Evolutionary conservation across 2,888 invertebrate species (phyloP).

Genomic region (Horisme vitalbata): DNA sequence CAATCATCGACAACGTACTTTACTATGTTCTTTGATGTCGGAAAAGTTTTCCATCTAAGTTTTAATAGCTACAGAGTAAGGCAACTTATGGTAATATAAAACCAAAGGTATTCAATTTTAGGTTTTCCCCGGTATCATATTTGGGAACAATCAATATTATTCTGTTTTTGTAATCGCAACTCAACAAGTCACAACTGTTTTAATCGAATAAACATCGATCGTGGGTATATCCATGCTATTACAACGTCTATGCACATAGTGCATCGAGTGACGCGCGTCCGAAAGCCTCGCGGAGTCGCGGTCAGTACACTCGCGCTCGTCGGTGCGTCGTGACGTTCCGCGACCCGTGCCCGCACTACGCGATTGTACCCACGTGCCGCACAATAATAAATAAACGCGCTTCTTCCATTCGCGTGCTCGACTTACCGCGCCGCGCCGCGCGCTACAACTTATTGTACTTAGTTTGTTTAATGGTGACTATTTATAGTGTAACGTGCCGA

Average conservation of each 20-base stretch:
- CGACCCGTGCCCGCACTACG: conserved; percentile 34
- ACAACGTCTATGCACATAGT: conserved; percentile 66
- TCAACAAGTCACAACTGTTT: conserved; percentile 10
- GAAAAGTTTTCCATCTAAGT: too few relatives aligned
- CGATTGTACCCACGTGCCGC: conserved; percentile 60
- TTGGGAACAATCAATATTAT: too few relatives aligned
- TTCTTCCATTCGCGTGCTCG: conserved; percentile 27
- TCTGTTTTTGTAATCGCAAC: conserved; percentile 7
- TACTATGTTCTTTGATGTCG: too few relatives aligned
- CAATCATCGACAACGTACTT: too few relatives aligned
- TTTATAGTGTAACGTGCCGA: conserved; percentile 4
- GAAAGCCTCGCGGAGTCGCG: conserved; percentile 48
- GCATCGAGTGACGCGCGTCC: conserved; percentile 58
- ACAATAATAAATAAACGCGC: conserved; percentile 58
- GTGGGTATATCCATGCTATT: conserved; percentile 55
- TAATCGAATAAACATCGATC: conserved; percentile 30
- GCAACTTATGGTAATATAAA: too few relatives aligned
- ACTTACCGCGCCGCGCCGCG: not conserved
- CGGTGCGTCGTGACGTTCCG: conserved; percentile 63
- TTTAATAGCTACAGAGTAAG: too few relatives aligned
- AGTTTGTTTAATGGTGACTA: conserved; percentile 18
- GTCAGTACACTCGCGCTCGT: conserved; percentile 77
- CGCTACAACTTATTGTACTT: conserved; percentile 4
- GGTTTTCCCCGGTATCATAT: too few relatives aligned
- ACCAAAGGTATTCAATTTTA: too few relatives aligned